These are phyloP conservation scores for Drosophila repletoides DNA, from an alignment of 1,140 invertebrate species.

Conservation along the genomic window DNA sequence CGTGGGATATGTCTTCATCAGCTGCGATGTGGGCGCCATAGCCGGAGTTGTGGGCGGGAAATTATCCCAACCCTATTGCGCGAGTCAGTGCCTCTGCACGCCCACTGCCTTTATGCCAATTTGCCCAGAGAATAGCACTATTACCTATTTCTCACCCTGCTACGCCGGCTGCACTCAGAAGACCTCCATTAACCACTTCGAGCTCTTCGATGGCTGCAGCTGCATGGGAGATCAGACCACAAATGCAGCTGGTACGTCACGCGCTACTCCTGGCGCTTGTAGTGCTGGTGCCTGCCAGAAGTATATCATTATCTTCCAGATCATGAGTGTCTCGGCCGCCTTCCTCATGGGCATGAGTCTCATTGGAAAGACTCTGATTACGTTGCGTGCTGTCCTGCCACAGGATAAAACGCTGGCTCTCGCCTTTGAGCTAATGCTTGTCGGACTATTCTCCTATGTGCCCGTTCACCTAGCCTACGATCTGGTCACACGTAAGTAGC, in stretches of 20 bases:
- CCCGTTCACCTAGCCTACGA: conserved; percentile 84
- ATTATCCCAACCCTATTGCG: conserved; percentile 84
- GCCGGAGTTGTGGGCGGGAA: conserved; percentile 82
- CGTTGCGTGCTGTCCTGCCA: conserved; percentile 83
- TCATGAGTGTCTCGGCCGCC: conserved; percentile 78
- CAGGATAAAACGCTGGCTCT: conserved; percentile 85
- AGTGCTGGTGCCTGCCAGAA: conserved; percentile 83
- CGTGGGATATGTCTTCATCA: conserved; percentile 85
- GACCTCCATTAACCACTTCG: conserved; percentile 75
- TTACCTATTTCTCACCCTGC: conserved; percentile 88
- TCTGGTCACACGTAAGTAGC: conserved; percentile 82
- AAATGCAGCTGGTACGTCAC: conserved; percentile 18
- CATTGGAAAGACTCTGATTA: conserved; percentile 85
- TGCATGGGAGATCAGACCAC: conserved; percentile 80
- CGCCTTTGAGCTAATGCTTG: conserved; percentile 84
- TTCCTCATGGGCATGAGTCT: conserved; percentile 82
- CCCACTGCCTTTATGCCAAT: conserved; percentile 86
- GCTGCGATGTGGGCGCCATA: conserved; percentile 84
- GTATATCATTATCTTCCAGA: conserved; percentile 84
- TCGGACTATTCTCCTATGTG: conserved; percentile 84
- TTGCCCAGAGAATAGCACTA: conserved; percentile 84
- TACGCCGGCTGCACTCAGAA: conserved; percentile 86
- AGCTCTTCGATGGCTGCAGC: conserved; percentile 84
- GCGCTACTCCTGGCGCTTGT: conserved; percentile 84
- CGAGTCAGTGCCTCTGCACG: conserved; percentile 85